Percentiles rank a stretch among this genome's conserved stretches.
Evolutionary conservation across 1,140 invertebrate genomes (phyloP).

Genomic region (Zaprionus taronus): DNA sequence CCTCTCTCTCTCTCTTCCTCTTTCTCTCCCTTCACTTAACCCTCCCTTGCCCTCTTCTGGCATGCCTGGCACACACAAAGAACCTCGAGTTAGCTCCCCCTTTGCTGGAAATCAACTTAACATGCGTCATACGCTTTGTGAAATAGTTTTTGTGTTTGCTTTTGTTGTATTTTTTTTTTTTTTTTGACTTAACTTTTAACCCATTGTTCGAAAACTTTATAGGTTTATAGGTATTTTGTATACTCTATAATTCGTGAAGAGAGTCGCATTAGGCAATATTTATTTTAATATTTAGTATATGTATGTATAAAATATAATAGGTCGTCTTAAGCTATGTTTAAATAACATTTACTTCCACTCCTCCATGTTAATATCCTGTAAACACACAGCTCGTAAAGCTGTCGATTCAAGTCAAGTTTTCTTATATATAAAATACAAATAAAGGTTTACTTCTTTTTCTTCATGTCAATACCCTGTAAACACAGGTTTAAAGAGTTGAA

Average conservation of each 20-base stretch:
- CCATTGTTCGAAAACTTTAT: not conserved
- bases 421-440: no score
- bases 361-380: not conserved
- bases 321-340: no score
- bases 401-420: not conserved
- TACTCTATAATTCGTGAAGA: not conserved
- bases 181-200: conserved; percentile 22
- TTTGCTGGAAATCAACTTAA: conserved; percentile 26
- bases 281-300: not conserved
- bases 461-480: not conserved
- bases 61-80: not conserved
- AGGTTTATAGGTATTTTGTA: not conserved
- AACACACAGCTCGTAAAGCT: not conserved
- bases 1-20: conserved; percentile 12
- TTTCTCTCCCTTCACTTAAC: not conserved
- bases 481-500: not conserved
- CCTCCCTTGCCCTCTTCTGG: not conserved
- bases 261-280: not conserved
- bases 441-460: not conserved
- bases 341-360: not conserved
- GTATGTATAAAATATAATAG: no score
- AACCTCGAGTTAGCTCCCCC: not conserved
- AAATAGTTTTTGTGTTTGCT: conserved; percentile 43
- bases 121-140: conserved; percentile 52
- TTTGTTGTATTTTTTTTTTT: not conserved